These are phyloP conservation scores for Gopherus evgoodei DNA, from an alignment of 2,113 vertebrate species.

Conservation along the genomic window DNA sequence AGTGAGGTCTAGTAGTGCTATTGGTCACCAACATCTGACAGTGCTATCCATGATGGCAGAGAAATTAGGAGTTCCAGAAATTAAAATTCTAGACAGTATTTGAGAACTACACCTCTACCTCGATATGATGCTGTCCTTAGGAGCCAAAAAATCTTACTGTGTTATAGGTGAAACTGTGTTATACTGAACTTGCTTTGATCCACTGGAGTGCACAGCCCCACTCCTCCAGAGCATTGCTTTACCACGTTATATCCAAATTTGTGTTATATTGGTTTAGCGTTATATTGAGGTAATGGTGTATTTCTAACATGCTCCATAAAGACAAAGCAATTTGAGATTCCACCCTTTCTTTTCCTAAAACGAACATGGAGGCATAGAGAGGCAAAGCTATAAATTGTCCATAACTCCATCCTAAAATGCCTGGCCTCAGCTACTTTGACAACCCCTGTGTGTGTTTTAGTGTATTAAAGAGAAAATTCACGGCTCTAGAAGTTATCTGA, in stretches of 20 bases:
- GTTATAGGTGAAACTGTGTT: too few species aligned
- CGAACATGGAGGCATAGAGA: not conserved
- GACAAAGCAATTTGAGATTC: accelerated
- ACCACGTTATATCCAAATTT: too few species aligned
- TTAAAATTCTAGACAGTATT: not conserved
- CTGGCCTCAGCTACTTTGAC: not conserved
- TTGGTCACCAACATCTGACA: not conserved
- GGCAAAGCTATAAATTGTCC: not conserved
- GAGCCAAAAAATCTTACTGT: too few species aligned
- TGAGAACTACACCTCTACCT: not conserved
- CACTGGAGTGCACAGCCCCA: too few species aligned
- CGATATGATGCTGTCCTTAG: too few species aligned
- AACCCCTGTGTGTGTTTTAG: accelerated
- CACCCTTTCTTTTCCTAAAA: not conserved
- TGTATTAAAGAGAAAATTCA: not conserved
- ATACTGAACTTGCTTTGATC: too few species aligned
- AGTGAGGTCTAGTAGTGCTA: not conserved
- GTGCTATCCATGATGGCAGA: not conserved
- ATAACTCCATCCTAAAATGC: accelerated
- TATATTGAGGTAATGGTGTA: too few species aligned
- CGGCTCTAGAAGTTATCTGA: not conserved
- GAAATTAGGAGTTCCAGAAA: not conserved
- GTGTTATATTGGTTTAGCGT: too few species aligned
- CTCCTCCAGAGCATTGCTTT: too few species aligned
- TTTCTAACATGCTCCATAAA: not conserved